phyloP scores from a whole-genome alignment of 1,140 invertebrate genomes.

The Eubasilissa regina region DNA sequence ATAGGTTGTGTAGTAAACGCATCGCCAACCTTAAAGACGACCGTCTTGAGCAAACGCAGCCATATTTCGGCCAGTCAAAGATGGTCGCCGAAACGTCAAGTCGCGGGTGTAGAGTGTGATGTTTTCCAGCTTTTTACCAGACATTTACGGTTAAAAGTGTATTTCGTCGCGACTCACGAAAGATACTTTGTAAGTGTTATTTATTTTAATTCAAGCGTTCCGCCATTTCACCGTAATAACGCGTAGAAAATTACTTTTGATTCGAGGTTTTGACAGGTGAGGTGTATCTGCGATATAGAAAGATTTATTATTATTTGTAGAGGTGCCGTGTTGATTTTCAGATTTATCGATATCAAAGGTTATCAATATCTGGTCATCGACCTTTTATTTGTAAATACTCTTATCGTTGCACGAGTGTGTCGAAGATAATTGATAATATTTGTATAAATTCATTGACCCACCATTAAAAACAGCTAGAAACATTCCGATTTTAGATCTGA shows the following conservation, averaged over 20 bases:
- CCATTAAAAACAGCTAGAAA: too few species aligned
- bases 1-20: constrained; percentile 28
- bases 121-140: constrained; percentile 37
- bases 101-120: constrained; percentile 38
- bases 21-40: constrained; percentile 21
- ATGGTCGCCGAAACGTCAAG: constrained; percentile 48
- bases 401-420: not conserved
- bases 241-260: constrained; percentile 16
- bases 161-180: not conserved
- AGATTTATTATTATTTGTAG: constrained; percentile 32
- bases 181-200: constrained; percentile 17
- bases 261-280: constrained; percentile 34
- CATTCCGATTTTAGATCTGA: too few species aligned
- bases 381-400: constrained; percentile 8
- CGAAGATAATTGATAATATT: not conserved
- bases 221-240: not conserved
- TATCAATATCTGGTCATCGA: not conserved
- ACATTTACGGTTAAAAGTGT: constrained; percentile 13
- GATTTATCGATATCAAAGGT: constrained; percentile 29
- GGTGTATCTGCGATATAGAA: constrained; percentile 22
- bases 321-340: constrained; percentile 1
- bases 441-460: too few species aligned
- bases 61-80: constrained; percentile 42
- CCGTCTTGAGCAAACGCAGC: constrained; percentile 34
- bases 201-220: constrained; percentile 31